Evolutionary conservation across 1,140 invertebrate genomes (phyloP).

Genomic region (Linepithema humile): DNA sequence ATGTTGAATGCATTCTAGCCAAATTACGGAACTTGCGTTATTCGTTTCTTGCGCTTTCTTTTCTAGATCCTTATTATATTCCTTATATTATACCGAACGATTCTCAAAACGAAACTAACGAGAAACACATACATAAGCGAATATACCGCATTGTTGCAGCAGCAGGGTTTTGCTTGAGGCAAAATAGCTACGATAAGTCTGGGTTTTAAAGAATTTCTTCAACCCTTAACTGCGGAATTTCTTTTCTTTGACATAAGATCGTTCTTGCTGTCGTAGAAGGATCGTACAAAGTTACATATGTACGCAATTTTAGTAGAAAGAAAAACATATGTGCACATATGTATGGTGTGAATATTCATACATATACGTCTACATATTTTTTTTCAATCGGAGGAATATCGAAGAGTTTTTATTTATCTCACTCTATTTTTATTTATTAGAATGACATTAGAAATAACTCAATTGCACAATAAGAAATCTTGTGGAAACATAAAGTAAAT

Average conservation of each 20-base stretch:
- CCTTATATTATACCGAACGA: neutral
- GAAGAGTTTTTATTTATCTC: too few relatives aligned
- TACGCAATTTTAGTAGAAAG: constrained; percentile 22
- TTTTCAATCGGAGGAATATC: constrained; percentile 8
- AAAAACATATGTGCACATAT: constrained; percentile 3
- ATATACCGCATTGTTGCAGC: constrained; percentile 46
- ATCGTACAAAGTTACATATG: constrained; percentile 39
- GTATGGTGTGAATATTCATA: neutral
- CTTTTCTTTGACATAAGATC: constrained; percentile 49
- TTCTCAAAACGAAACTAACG: constrained; percentile 20
- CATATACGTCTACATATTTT: neutral
- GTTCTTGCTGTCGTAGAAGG: constrained; percentile 29
- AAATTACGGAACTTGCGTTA: neutral
- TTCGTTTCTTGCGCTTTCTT: neutral
- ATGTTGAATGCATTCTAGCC: neutral
- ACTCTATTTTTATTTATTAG: too few relatives aligned
- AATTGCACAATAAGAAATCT: neutral
- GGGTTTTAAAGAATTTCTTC: constrained; percentile 54
- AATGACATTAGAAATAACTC: too few relatives aligned
- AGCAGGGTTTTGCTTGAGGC: constrained; percentile 55
- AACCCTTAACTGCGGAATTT: constrained; percentile 60
- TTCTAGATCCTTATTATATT: neutral
- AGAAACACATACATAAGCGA: neutral
- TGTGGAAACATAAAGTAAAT: neutral
- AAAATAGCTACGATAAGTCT: constrained; percentile 57